Evolutionary conservation across 1,140 invertebrate species (phyloP), one percentile per base, ranked within the genome.

Genomic region (Nephila pilipes): DNA sequence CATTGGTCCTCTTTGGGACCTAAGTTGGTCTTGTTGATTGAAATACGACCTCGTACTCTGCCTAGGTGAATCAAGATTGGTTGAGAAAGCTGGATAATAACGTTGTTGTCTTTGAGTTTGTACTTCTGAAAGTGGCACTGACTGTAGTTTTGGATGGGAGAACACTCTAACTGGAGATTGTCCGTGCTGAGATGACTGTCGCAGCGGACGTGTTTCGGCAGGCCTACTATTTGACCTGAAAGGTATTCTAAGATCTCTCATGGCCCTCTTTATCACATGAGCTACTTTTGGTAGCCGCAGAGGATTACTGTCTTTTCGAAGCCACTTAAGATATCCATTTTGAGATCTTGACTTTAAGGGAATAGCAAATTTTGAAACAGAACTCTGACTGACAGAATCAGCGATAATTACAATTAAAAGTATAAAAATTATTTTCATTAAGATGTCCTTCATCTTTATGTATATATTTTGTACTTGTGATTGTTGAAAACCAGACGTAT

Each of bases 231-330:
- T 65, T 8, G 69, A 16, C 3, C n/a, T 54, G 29, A 90, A 90
- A 18, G 88, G 69, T 18, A 80, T 55, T 79, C 88, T 90, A 16
- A 90, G n/a, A 38, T 90, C 88, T 79, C 88, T 60, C 58, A 54
- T 60, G 22, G 46, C 54, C 54, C 81, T 22, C 29, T 83, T 83
- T 25, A 83, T 83, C n/a, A 83, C 81, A 14, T 29, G 29, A 2
- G 69, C 32, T 5, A 75, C 29, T 14, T 32, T 36, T 20, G 69
- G 69, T 32, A 75, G 29, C 32, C 36, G 32, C 8, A 75, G 18
- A 32, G 69, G 69, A 6, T 3, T 75, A 18, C 1, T 75, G 29
- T 36, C 18, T 14, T 32, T 25, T 75, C 29, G 29, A 75, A 75
- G 25, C 69, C 29, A 36, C 29, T 36, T 75, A 14, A 75, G 69